Conservation (phyloP, 2,113 vertebrate species). For the Mormyrus iriodes region DNA sequence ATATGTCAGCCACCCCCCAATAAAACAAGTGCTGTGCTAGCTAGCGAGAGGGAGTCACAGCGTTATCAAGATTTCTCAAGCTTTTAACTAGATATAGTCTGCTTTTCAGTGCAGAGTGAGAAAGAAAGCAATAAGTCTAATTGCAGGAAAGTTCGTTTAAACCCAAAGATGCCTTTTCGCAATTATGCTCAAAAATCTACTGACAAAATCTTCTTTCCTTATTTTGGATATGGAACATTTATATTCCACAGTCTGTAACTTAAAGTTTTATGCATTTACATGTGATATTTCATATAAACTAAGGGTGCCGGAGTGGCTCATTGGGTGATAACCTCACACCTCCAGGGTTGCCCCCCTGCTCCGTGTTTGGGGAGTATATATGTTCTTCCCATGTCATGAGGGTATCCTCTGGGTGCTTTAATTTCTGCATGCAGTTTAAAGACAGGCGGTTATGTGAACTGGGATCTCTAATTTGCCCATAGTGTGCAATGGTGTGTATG, state of each 20-base stretch:
- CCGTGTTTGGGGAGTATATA: background rate
- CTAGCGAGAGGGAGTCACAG: conserved; percentile 23
- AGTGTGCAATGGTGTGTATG: background rate
- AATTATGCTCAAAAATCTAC: background rate
- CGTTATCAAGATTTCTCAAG: background rate
- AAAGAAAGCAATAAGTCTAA: background rate
- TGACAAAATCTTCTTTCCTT: background rate
- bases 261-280: background rate
- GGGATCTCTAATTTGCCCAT: background rate
- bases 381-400: background rate
- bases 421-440: background rate
- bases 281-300: background rate
- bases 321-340: background rate
- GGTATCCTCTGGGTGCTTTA: background rate
- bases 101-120: conserved; percentile 4
- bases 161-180: background rate
- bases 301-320: background rate
- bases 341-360: background rate
- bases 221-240: background rate
- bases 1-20: conserved; percentile 19
- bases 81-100: conserved; percentile 8
- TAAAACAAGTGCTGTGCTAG: conserved; percentile 27
- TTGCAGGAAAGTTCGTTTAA: background rate
- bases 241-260: background rate
- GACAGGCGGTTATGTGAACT: background rate